Conservation (phyloP, 2,888 invertebrate genomes). For the Agelastica alni region DNA sequence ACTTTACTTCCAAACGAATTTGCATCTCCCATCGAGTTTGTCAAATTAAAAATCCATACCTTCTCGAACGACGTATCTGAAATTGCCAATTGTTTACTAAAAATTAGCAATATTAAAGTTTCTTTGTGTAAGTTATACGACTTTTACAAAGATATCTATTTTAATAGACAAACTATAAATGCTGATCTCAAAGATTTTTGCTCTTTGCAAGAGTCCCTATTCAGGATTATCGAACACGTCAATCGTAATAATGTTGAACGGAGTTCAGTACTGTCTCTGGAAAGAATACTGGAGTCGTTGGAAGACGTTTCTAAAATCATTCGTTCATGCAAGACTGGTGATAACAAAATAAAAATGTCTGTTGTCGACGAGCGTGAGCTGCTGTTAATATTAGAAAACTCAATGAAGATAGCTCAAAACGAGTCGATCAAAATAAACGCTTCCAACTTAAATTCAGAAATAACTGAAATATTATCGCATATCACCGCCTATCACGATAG, state of each 20-base stretch:
- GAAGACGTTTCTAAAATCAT: constrained; percentile 13
- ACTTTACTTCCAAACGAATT: not conserved
- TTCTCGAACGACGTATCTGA: constrained; percentile 4
- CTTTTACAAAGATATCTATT: constrained; percentile 17
- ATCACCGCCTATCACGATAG: not conserved
- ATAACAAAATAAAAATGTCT: not conserved
- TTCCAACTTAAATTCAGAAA: not conserved
- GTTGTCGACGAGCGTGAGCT: constrained; percentile 4
- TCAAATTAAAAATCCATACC: not conserved
- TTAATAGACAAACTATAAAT: constrained; percentile 13
- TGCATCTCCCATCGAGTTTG: constrained; percentile 7
- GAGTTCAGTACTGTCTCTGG: constrained; percentile 17
- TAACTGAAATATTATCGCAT: not conserved
- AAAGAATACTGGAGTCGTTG: constrained; percentile 24
- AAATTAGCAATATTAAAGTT: constrained; percentile 18
- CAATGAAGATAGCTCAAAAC: not conserved
- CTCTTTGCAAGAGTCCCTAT: constrained; percentile 26
- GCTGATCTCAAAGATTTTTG: constrained; percentile 21
- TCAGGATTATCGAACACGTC: constrained; percentile 30
- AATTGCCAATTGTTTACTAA: not conserved
- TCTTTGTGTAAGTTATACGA: constrained; percentile 30
- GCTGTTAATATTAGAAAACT: constrained; percentile 3
- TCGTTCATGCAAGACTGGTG: not conserved
- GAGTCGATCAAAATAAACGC: not conserved
- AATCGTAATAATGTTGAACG: constrained; percentile 26